Base-by-base conservation (phyloP, 2,797 vertebrate species). In the Dromococcyx pavoninus region DNA sequence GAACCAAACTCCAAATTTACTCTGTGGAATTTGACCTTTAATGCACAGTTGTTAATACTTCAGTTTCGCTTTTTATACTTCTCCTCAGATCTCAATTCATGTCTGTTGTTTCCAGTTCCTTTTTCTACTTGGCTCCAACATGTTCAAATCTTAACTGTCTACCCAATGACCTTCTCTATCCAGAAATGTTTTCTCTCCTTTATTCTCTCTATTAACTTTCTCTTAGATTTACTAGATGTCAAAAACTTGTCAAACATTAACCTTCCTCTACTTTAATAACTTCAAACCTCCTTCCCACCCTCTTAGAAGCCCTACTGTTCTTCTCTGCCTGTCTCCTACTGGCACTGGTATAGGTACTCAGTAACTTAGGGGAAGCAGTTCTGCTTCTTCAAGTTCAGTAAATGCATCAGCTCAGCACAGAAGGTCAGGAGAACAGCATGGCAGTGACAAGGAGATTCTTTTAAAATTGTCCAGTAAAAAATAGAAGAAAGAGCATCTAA, bases 361-460 rank as follows among this genome's bases (percentile, higher is more conserved):
- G 71, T 61, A 65, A 53, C 81, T 86, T 41, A 64, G 39, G 54
- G 62, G 41, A 89, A 77, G 33, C 82, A 94, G 81, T 69, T 93
- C 86, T 84, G 53, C 72, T 82, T 54, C 84, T 94, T 70, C 73
- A 39, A 72, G 41, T 69, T 72, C 91, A 77, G 64, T 44, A 94
- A 96, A 88, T 89, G 81, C 76, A 82, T 91, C 77, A 72, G 76
- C 94, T 95, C 93, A 91, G 85, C 91, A 84, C 48, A 74, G 81
- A 74, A 80, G 82, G 78, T 44, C 65, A 60, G 76, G 14, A 77
- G 58, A 94, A 81, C 30, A 70, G 75, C 60, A 39, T 15, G 39
- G 46, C 27, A 83, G 58, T 61, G 84, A 67, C 62, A 92, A 56
- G 79, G 74, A 92, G 71, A 60, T 67, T 87, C 88, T 91, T 92